Percentiles rank a stretch among this genome's conserved stretches.
phyloP scores from a whole-genome alignment of 2,113 vertebrate genomes.

The Microtus pennsylvanicus region DNA sequence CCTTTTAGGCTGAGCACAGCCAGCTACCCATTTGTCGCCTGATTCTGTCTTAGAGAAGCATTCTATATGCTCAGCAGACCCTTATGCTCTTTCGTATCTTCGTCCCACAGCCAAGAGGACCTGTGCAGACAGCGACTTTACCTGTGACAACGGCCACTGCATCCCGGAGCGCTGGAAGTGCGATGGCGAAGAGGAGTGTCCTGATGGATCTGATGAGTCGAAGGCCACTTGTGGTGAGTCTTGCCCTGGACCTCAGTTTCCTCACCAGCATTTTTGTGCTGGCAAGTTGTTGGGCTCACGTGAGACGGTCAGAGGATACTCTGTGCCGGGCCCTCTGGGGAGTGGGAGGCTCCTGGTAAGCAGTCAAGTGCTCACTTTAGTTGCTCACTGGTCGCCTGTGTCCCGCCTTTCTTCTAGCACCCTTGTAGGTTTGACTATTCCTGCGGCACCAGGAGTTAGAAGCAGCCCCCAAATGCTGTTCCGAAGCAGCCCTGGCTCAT shows the following conservation, averaged over 20 bases:
- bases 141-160: slow-evolving; percentile 96
- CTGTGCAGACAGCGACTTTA: slow-evolving; percentile 94
- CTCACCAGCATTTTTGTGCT: neutral
- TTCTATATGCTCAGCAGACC: neutral
- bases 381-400: neutral
- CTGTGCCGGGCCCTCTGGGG: fast-evolving
- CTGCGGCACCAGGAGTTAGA: neutral
- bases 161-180: slow-evolving; percentile 96
- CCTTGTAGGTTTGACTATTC: neutral
- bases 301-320: no score
- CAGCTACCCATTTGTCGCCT: neutral
- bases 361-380: no score
- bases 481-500: neutral
- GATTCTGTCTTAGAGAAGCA: neutral
- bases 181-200: slow-evolving; percentile 96
- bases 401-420: neutral
- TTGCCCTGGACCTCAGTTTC: neutral
- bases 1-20: neutral
- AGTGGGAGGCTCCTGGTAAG: neutral
- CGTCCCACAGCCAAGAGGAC: slow-evolving; percentile 93
- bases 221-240: slow-evolving; percentile 96
- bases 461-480: neutral
- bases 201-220: slow-evolving; percentile 95
- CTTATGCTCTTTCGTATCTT: neutral
- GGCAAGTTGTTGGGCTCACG: neutral